phyloP scores from a whole-genome alignment of 2,113 vertebrate genomes.

The Seriola aureovittata region DNA sequence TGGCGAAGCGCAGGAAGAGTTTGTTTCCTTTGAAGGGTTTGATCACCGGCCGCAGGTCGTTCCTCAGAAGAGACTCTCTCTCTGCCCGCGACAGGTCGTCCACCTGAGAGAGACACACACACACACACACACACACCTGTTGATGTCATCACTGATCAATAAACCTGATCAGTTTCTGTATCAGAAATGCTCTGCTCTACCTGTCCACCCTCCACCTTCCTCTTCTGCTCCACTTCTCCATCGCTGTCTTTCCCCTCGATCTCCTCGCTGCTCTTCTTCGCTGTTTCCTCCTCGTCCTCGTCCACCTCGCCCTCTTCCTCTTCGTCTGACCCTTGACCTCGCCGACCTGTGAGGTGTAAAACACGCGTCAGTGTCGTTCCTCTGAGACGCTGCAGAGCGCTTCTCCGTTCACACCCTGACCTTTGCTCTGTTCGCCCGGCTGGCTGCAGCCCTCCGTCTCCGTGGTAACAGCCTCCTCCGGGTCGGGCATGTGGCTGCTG shows the following conservation, averaged over 20 bases:
- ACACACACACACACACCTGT: background rate
- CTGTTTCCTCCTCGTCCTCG: slow-evolving; percentile 85
- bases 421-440: slow-evolving; percentile 82
- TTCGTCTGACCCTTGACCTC: slow-evolving; percentile 82
- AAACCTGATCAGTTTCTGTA: background rate
- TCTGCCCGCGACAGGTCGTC: slow-evolving; percentile 90
- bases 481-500: slow-evolving; percentile 90
- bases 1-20: slow-evolving; percentile 94
- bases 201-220: slow-evolving; percentile 47
- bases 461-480: slow-evolving; percentile 80
- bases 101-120: slow-evolving; percentile 71
- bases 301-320: slow-evolving; percentile 87
- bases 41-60: slow-evolving; percentile 91
- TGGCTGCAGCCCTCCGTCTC: slow-evolving; percentile 78
- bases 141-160: background rate
- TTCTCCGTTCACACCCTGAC: slow-evolving; percentile 69
- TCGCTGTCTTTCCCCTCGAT: slow-evolving; percentile 56
- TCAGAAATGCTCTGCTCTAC: slow-evolving; percentile 40
- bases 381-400: background rate
- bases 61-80: slow-evolving; percentile 92
- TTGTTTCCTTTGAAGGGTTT: slow-evolving; percentile 95
- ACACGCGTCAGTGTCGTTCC: background rate
- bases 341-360: slow-evolving; percentile 43
- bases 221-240: slow-evolving; percentile 52
- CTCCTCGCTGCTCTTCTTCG: slow-evolving; percentile 73